Evolutionary conservation across 2,888 invertebrate species (phyloP).

Genomic region (Pherbina coryleti): DNA sequence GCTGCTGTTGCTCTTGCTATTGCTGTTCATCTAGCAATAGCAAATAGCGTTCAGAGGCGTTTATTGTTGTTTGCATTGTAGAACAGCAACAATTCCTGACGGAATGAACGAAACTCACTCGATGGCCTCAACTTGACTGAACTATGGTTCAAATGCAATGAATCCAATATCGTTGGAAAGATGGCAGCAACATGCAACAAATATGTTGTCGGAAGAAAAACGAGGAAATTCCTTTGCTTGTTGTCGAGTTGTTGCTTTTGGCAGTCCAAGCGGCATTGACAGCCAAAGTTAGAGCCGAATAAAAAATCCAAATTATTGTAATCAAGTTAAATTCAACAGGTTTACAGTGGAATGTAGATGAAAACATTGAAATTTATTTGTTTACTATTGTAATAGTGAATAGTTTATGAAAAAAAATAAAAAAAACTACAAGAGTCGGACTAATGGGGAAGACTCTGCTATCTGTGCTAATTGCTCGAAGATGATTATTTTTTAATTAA

Average conservation of each 20-base stretch:
- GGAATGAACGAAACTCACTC: constrained; percentile 44
- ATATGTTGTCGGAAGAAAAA: constrained; percentile 24
- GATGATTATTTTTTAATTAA: too few relatives aligned
- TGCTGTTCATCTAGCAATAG: not conserved
- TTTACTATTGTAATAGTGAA: too few relatives aligned
- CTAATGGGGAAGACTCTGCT: too few relatives aligned
- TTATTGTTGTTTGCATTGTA: constrained; percentile 33
- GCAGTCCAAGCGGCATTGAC: constrained; percentile 28
- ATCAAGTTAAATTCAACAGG: constrained; percentile 54
- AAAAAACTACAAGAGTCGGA: too few relatives aligned
- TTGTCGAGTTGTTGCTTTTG: constrained; percentile 15
- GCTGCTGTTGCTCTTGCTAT: not conserved
- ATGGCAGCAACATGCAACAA: constrained; percentile 46
- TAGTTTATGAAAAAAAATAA: too few relatives aligned
- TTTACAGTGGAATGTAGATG: constrained; percentile 26
- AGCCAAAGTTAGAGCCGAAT: constrained; percentile 33
- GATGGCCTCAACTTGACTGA: constrained; percentile 1
- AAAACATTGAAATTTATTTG: too few relatives aligned
- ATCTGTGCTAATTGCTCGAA: too few relatives aligned
- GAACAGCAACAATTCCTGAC: constrained; percentile 53
- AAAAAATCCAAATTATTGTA: constrained; percentile 56
- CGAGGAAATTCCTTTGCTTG: not conserved
- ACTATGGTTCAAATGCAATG: not conserved
- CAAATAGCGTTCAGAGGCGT: constrained; percentile 48
- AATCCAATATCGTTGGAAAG: not conserved